These are phyloP conservation scores for Nibea coibor DNA, from an alignment of 2,113 vertebrate genomes.

Conservation along the genomic window DNA sequence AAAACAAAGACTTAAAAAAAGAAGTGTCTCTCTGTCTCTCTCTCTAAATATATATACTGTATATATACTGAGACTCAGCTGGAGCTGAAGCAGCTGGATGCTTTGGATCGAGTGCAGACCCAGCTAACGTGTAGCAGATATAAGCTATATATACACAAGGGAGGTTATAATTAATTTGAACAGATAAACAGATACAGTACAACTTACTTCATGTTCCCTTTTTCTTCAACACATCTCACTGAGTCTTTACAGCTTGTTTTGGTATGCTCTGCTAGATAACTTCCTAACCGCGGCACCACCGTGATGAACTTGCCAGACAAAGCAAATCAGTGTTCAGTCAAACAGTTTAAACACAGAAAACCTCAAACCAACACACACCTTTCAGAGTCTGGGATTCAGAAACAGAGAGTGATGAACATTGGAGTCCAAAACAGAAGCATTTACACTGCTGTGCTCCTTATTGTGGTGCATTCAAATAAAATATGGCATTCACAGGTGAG, in stretches of 20 bases:
- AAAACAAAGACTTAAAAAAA: conserved; percentile 37
- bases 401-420: conserved; percentile 26
- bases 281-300: neutral
- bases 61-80: conserved; percentile 19
- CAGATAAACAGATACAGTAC: conserved; percentile 29
- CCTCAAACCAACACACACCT: conserved; percentile 6
- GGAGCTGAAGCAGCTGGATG: conserved; percentile 18
- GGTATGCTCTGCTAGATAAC: conserved; percentile 4
- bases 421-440: conserved; percentile 14
- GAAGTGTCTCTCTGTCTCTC: conserved; percentile 5
- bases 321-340: conserved; percentile 4
- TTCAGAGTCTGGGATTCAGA: conserved; percentile 10
- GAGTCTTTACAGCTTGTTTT: conserved; percentile 12
- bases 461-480: neutral
- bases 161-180: conserved; percentile 42
- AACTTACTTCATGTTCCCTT: conserved; percentile 34
- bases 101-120: conserved; percentile 11
- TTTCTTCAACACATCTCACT: conserved; percentile 21
- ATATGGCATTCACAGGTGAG: neutral
- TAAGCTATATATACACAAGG: conserved; percentile 57
- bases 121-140: conserved; percentile 36
- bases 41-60: neutral
- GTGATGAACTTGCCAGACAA: conserved; percentile 16
- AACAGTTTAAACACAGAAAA: neutral
- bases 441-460: neutral